A percentile compares a stretch with the other conserved stretches of the same genome.
phyloP scores from a whole-genome alignment of 1,140 invertebrate genomes.

The roundworm (Caenorhabditis elegans) region DNA sequence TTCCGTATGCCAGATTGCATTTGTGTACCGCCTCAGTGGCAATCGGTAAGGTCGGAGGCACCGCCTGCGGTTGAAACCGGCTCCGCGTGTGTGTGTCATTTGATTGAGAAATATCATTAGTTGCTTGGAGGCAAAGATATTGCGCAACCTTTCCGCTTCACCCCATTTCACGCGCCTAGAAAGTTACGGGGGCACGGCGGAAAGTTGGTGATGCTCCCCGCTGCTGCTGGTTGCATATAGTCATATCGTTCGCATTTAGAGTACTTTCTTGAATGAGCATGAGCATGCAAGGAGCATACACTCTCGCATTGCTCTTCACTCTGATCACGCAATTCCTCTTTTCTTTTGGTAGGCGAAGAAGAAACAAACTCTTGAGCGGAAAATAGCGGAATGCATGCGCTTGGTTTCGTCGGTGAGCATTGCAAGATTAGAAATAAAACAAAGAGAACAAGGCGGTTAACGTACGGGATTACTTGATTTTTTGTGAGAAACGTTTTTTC shows the following conservation, averaged over 20 bases:
- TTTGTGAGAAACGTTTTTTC: neutral
- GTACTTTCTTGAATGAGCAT: neutral
- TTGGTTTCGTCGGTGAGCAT: constrained; percentile 6
- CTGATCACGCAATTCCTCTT: constrained; percentile 9
- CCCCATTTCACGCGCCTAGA: constrained; percentile 6
- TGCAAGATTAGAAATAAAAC: neutral
- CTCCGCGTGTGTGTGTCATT: neutral
- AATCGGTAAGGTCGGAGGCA: neutral
- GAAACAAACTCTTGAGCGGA: constrained; percentile 15
- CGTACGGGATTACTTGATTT: neutral
- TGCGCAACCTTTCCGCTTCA: constrained; percentile 8
- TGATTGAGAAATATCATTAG: neutral
- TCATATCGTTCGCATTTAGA: constrained; percentile 28
- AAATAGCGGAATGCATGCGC: constrained; percentile 17
- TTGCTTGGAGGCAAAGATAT: neutral
- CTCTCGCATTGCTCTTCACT: constrained; percentile 9
- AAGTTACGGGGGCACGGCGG: neutral
- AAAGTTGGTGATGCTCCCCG: neutral
- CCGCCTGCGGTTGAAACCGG: neutral
- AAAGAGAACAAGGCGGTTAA: constrained; percentile 8
- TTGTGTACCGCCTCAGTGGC: constrained; percentile 15
- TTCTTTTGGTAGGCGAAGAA: neutral
- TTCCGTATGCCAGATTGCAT: constrained; percentile 20
- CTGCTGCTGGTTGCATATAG: neutral
- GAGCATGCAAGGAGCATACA: neutral